Conservation (phyloP, 1,140 invertebrate genomes). For the Temnothorax nylanderi region DNA sequence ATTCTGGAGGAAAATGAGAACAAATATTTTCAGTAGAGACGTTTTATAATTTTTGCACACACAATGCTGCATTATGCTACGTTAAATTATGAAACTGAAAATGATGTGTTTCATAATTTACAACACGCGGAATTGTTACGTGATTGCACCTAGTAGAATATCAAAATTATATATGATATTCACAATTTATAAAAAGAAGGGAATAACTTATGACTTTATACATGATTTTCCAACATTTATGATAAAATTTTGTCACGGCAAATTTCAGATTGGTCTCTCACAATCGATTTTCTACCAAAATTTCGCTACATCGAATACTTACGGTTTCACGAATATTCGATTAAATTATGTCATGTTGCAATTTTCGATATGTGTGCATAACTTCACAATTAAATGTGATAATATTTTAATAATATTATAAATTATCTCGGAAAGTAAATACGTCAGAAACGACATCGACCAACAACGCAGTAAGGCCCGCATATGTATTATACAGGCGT, state of each 20-base stretch:
- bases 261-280: background rate
- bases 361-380: conserved; percentile 3
- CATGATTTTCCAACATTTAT: background rate
- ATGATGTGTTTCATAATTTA: background rate
- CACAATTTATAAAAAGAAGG: background rate
- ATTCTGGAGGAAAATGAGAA: background rate
- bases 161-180: conserved; percentile 14
- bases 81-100: background rate
- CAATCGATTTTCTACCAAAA: conserved; percentile 15
- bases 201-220: background rate
- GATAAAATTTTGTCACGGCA: background rate
- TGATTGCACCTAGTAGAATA: background rate
- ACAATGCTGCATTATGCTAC: background rate
- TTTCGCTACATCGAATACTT: conserved; percentile 10
- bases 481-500: background rate
- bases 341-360: conserved; percentile 6
- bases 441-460: background rate
- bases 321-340: background rate
- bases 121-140: background rate
- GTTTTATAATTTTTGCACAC: background rate
- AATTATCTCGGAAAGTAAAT: background rate
- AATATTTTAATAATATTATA: background rate
- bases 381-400: background rate
- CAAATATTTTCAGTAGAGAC: conserved; percentile 16
- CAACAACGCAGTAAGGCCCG: no score